These are phyloP conservation scores for Plectrocnemia conspersa DNA, from an alignment of 1,140 invertebrate species.

Conservation along the genomic window DNA sequence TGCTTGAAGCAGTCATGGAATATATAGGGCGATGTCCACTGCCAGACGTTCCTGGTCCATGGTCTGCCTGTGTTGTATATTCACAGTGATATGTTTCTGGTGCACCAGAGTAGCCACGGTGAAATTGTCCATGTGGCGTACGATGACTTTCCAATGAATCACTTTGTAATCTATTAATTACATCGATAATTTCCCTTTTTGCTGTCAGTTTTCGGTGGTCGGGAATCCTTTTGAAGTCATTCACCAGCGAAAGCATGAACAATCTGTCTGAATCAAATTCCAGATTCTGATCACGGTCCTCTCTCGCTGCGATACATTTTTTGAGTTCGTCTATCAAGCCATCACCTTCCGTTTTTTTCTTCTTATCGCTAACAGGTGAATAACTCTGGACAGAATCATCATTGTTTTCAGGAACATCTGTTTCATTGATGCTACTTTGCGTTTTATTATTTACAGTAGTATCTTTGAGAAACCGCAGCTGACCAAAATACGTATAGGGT, in stretches of 20 bases:
- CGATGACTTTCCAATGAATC: constrained; percentile 3
- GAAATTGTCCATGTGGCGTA: constrained; percentile 10
- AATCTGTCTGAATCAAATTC: constrained; percentile 18
- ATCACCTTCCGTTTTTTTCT: constrained; percentile 2
- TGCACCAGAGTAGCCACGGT: constrained; percentile 13
- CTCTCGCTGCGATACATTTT: constrained; percentile 10
- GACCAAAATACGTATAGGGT: constrained; percentile 5
- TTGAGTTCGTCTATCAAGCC: constrained; percentile 10
- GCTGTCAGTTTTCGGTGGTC: constrained; percentile 10
- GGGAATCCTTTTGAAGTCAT: constrained; percentile 14
- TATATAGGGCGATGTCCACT: constrained; percentile 11
- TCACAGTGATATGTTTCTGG: constrained; percentile 8
- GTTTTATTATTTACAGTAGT: constrained; percentile 17
- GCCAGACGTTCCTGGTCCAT: constrained; percentile 15
- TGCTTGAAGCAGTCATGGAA: not conserved
- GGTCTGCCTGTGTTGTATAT: constrained; percentile 13
- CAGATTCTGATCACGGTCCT: constrained; percentile 11
- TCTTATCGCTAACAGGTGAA: not conserved
- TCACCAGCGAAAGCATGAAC: constrained; percentile 15
- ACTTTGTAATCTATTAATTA: constrained; percentile 16
- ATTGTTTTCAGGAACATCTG: not conserved
- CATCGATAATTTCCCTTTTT: constrained; percentile 15
- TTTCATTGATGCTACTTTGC: constrained; percentile 13
- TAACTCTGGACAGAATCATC: not conserved
- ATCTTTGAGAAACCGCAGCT: constrained; percentile 15